These are phyloP conservation scores for Phrixothrix hirtus DNA, from an alignment of 2,888 invertebrate species.

Conservation along the genomic window DNA sequence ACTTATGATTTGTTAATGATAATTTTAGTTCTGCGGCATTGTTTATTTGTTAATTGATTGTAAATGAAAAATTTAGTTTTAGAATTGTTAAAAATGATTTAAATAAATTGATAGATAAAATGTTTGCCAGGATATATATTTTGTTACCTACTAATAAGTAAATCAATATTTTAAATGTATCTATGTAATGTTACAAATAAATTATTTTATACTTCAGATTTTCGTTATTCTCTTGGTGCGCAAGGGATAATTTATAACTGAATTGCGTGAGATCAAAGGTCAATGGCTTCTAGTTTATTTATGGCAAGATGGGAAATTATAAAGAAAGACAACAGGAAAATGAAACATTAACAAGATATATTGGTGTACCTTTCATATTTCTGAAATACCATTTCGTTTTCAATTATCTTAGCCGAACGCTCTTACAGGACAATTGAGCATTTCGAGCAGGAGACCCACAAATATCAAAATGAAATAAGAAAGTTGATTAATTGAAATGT, in stretches of 20 bases:
- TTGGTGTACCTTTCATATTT: background rate
- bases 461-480: too few species aligned
- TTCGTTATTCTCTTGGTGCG: background rate
- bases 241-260: background rate
- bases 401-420: too few species aligned
- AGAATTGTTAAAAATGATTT: conserved; percentile 9
- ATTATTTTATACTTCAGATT: conserved; percentile 25
- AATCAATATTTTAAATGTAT: conserved; percentile 30
- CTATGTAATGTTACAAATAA: conserved; percentile 30
- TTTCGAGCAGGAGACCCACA: too few species aligned
- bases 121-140: conserved; percentile 28
- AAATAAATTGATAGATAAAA: conserved; percentile 13
- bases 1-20: too few species aligned
- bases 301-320: background rate
- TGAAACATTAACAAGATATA: background rate
- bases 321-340: background rate
- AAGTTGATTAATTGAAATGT: too few species aligned
- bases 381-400: background rate
- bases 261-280: background rate
- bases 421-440: too few species aligned
- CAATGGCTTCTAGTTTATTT: background rate
- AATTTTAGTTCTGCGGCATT: too few species aligned
- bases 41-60: background rate
- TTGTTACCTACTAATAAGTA: conserved; percentile 29
- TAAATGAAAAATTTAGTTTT: background rate